A percentile compares a stretch with the other conserved stretches of the same genome.
These are phyloP conservation scores for Colius striatus DNA, from an alignment of 2,113 vertebrate genomes.

Conservation along the genomic window DNA sequence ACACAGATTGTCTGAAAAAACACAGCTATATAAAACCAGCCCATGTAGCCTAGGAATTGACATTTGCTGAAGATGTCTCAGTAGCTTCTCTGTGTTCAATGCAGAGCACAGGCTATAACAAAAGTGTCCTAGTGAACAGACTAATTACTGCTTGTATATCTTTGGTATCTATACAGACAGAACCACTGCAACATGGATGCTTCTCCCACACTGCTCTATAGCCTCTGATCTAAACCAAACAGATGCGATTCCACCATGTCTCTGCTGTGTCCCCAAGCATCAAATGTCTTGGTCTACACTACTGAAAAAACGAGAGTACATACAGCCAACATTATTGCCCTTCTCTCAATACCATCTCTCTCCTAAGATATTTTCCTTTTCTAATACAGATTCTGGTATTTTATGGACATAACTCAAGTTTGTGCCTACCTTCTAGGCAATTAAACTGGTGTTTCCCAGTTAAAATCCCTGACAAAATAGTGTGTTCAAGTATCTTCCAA, in stretches of 20 bases:
- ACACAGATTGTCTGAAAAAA: not conserved
- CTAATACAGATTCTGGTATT: not conserved
- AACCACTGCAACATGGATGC: not conserved
- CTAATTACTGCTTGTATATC: not conserved
- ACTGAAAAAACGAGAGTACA: not conserved
- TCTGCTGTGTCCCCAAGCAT: not conserved
- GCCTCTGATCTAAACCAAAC: not conserved
- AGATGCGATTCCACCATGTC: fast-evolving
- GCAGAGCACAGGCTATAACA: not conserved
- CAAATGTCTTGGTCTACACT: not conserved
- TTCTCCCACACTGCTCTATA: not conserved
- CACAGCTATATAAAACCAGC: not conserved
- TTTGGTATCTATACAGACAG: not conserved
- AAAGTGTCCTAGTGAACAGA: not conserved
- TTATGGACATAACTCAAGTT: not conserved
- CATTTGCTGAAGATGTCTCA: not conserved
- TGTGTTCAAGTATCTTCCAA: not conserved
- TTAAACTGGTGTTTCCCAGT: not conserved
- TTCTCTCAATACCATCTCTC: not conserved
- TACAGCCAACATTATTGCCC: fast-evolving
- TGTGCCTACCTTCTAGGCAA: not conserved
- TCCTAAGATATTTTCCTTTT: not conserved
- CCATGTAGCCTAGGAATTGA: not conserved
- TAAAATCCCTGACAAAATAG: not conserved
- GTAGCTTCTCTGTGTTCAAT: not conserved